Evolutionary conservation across 1,140 invertebrate genomes (phyloP), one percentile per base, ranked within the genome.

Genomic region (Tetramorium parvispinum): DNA sequence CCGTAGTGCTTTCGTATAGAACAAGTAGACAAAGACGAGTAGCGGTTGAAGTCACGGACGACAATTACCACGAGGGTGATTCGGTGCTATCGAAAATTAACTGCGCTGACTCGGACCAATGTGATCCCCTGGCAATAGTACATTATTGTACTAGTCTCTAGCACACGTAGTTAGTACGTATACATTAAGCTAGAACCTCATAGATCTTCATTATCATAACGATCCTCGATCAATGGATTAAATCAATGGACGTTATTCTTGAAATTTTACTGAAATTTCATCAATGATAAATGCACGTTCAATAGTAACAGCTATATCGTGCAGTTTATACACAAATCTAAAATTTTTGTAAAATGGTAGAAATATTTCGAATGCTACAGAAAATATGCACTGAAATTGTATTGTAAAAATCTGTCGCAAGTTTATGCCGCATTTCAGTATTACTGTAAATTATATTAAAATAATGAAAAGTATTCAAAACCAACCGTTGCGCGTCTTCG

Each of bases 61-160:
- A 73, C 79, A 83, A 83, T 83, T 83, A 83, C 55, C 68, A 83
- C 66, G 53, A 83, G 53, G 79, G 79, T 83, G 68, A 83, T 83
- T 83, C 53, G 51, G 68, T 46, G 8, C 79, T 83, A 83, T 83
- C 79, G 79, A 83, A 75, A 83, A 83, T 83, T 83, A 83, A 83
- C 68, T 83, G 79, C 68, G 68, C 79, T 83, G 79, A 83, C 66
- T 83, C 66, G 79, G 79, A 83, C 68, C 55, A 59, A 59, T 49
- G 79, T 46, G 79, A 83, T 83, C 79, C 79, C 79, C 24, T 83
- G 68, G 40, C 79, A 83, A 83, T 83, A 83, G 68, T 83, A 83
- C 79, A 83, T 83, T 83, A 83, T 83, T 83, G 79, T 75, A 61
- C 68, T 73, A 75, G 79, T 66, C 49, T 57, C 66, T 73, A 71